A percentile compares a stretch with the other conserved stretches of the same genome.
These are phyloP conservation scores for Equus quagga DNA, from an alignment of 2,113 vertebrate genomes.

Conservation along the genomic window DNA sequence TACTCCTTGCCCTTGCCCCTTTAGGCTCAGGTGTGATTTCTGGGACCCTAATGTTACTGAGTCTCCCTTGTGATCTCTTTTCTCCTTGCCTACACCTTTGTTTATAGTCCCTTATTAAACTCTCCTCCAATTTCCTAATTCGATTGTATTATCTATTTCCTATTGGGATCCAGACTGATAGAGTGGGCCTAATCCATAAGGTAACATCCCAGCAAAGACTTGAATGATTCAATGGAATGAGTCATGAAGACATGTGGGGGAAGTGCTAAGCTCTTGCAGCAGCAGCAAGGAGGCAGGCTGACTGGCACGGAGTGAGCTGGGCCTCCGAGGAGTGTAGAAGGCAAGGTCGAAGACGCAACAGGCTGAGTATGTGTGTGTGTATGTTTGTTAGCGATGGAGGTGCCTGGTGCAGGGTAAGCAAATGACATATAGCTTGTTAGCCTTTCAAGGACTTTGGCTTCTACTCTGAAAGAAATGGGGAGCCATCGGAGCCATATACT, in stretches of 20 bases:
- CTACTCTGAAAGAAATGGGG: conserved; percentile 16
- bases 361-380: background rate
- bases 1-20: background rate
- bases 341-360: background rate
- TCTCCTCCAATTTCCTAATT: conserved; percentile 18
- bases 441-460: conserved; percentile 49
- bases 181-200: background rate
- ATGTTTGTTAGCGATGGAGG: background rate
- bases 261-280: background rate
- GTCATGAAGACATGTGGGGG: background rate
- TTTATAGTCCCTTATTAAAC: conserved; percentile 18
- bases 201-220: conserved; percentile 25
- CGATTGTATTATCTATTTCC: conserved; percentile 51
- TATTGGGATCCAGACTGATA: background rate
- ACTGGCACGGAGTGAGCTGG: background rate
- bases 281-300: background rate
- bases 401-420: background rate
- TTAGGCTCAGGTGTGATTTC: background rate
- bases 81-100: background rate
- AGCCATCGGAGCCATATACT: background rate
- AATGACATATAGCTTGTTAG: background rate
- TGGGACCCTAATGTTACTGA: background rate
- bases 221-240: conserved; percentile 24
- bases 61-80: conserved; percentile 8
- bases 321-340: background rate